Percentiles rank a stretch among this genome's conserved stretches.
Conservation (phyloP, 1,140 invertebrate species). For the Vollenhovia emeryi region DNA sequence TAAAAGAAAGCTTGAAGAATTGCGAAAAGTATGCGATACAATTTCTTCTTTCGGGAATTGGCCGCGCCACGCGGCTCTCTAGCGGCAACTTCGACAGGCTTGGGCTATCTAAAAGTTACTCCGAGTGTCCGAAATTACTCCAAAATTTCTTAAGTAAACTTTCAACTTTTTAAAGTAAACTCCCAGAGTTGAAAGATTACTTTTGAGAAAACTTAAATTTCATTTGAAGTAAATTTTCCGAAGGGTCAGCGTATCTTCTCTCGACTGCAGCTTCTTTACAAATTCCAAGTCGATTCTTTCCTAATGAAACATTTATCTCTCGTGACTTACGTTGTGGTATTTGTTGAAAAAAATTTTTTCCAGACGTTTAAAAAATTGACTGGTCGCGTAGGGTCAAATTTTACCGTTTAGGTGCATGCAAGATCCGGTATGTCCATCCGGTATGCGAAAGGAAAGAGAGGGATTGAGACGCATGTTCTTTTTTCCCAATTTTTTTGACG, state of each 20-base stretch:
- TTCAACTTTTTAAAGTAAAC: too few species aligned
- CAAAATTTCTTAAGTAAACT: too few species aligned
- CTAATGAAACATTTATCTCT: not conserved
- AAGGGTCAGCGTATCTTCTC: not conserved
- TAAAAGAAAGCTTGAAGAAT: too few species aligned
- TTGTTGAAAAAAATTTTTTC: not conserved
- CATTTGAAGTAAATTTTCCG: too few species aligned
- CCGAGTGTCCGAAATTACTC: too few species aligned
- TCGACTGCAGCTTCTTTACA: not conserved
- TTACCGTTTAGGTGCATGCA: not conserved
- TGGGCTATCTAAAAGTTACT: too few species aligned
- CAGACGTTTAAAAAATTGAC: not conserved
- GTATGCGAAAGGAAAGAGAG: slow-evolving; percentile 5
- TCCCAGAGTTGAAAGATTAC: too few species aligned
- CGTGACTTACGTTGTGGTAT: not conserved
- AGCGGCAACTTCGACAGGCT: too few species aligned
- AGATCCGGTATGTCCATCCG: slow-evolving; percentile 12
- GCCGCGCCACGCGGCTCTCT: too few species aligned
- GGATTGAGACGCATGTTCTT: not conserved
- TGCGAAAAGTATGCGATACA: too few species aligned
- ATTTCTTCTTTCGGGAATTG: too few species aligned
- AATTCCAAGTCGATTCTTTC: not conserved
- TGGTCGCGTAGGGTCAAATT: not conserved
- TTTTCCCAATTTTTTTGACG: not conserved
- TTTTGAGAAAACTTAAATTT: too few species aligned